A percentile compares a stretch with the other conserved stretches of the same genome.
These are phyloP conservation scores for Parnassius glacialis DNA, from an alignment of 2,888 invertebrate genomes.

Conservation along the genomic window DNA sequence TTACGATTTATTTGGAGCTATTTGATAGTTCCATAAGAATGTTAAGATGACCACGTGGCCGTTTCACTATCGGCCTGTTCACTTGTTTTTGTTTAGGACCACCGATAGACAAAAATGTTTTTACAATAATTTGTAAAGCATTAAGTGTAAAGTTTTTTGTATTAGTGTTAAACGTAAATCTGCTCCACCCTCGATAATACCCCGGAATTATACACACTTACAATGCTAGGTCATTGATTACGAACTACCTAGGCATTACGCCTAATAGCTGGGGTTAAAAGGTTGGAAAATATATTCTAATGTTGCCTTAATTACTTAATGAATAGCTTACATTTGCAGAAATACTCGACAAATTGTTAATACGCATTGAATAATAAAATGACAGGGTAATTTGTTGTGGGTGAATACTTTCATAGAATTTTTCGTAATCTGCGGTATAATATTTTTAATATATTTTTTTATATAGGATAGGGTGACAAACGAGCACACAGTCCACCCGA, in stretches of 20 bases:
- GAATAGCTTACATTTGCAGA: conserved; percentile 1
- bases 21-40: not conserved
- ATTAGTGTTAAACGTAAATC: conserved; percentile 1
- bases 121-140: no score
- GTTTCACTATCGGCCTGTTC: no score
- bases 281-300: conserved; percentile 22
- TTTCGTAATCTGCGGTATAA: not conserved
- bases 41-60: no score
- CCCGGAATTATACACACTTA: conserved; percentile 19
- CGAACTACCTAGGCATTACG: conserved; percentile 28
- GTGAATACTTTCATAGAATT: not conserved
- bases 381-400: conserved; percentile 5
- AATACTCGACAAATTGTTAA: conserved; percentile 15
- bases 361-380: conserved; percentile 7
- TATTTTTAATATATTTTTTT: no score
- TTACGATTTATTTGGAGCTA: not conserved
- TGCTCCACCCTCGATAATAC: conserved; percentile 2
- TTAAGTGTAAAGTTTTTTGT: no score
- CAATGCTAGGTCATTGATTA: conserved; percentile 34
- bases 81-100: no score
- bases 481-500: no score
- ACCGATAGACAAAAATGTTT: no score
- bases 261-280: conserved; percentile 26
- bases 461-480: no score
- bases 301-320: conserved; percentile 23